phyloP scores from a whole-genome alignment of 2,113 vertebrate genomes.

The Silurus asotus region DNA sequence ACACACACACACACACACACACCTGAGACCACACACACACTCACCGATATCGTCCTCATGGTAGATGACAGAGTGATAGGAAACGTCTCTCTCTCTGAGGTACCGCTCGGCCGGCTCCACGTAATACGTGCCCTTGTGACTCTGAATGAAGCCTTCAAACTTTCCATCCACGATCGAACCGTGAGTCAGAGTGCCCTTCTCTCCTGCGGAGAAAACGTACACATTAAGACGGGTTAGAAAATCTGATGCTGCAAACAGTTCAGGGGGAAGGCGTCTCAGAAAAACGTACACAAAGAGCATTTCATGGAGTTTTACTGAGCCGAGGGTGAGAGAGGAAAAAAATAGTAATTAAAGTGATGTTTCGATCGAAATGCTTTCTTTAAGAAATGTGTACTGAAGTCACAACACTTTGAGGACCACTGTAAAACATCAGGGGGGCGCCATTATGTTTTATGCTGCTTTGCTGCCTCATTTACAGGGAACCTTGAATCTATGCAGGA shows the following conservation, averaged over 20 bases:
- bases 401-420: no score
- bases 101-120: conserved; percentile 95
- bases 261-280: not conserved
- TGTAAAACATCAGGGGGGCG: no score
- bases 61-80: conserved; percentile 96
- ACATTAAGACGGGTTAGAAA: not conserved
- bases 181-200: conserved; percentile 86
- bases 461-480: no score
- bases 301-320: not conserved
- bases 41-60: conserved; percentile 96
- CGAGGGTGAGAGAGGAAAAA: no score
- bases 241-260: not conserved
- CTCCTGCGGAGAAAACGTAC: conserved; percentile 73
- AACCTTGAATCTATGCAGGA: no score
- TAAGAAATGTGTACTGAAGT: no score
- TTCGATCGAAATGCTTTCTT: no score
- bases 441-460: no score
- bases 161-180: conserved; percentile 90
- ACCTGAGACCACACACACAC: conserved; percentile 56
- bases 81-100: conserved; percentile 76
- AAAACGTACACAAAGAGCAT: not conserved
- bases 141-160: conserved; percentile 96
- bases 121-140: conserved; percentile 88
- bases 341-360: not conserved
- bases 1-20: not conserved